Percentiles rank a stretch among this genome's conserved stretches.
These are phyloP conservation scores for Cryptocephalus primarius DNA, from an alignment of 2,888 invertebrate genomes.

Conservation along the genomic window DNA sequence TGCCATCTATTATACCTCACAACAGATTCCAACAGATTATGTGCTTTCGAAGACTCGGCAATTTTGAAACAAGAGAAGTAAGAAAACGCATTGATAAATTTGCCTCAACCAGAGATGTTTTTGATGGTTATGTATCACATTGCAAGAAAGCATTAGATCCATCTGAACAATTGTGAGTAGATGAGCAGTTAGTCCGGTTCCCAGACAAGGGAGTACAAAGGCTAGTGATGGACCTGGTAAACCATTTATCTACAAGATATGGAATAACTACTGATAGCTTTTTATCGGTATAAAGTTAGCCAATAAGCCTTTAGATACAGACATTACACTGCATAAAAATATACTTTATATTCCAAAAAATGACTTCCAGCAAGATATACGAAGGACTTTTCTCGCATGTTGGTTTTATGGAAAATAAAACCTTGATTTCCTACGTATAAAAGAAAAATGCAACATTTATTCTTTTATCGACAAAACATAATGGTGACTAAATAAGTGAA, in stretches of 20 bases:
- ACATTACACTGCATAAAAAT: constrained; percentile 9
- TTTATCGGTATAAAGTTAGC: constrained; percentile 6
- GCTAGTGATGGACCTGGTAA: constrained; percentile 3
- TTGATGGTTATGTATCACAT: constrained; percentile 1
- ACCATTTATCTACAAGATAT: constrained; percentile 3
- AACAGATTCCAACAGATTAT: constrained; percentile 2
- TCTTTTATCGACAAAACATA: constrained; percentile 5
- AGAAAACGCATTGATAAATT: constrained; percentile 1
- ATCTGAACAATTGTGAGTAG: constrained; percentile 8
- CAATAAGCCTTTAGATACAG: constrained; percentile 5
- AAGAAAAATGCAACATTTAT: constrained; percentile 1
- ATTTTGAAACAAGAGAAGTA: background rate
- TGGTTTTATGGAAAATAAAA: constrained; percentile 9
- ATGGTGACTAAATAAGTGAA: constrained; percentile 2
- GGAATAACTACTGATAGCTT: constrained; percentile 4
- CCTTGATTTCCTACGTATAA: constrained; percentile 10
- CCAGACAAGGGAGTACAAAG: constrained; percentile 5
- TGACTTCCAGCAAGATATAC: constrained; percentile 7
- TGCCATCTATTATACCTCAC: constrained; percentile 7
- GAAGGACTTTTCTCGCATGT: constrained; percentile 7
- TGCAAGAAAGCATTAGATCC: constrained; percentile 8
- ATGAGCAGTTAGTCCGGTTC: constrained; percentile 10
- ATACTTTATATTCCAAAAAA: constrained; percentile 7
- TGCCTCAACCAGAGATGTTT: constrained; percentile 2
- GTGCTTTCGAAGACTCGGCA: background rate